Evolutionary conservation across 2,113 vertebrate species (phyloP).

Genomic region (Cricetomys ansorgei): DNA sequence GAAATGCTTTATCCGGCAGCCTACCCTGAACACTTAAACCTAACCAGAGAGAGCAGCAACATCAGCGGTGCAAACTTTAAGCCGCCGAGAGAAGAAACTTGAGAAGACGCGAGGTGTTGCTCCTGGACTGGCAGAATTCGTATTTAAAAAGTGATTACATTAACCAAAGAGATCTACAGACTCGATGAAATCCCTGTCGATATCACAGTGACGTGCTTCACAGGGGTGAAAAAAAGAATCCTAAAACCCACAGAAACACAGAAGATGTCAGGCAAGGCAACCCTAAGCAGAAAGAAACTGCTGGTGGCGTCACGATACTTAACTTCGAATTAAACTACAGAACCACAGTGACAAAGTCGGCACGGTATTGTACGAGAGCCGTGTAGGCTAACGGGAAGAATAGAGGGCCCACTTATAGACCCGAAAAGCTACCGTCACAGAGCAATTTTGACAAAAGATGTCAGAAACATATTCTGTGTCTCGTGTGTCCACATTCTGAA

Average conservation of each 20-base stretch:
- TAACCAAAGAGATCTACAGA: not conserved
- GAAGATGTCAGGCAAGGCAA: not conserved
- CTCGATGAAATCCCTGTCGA: not conserved
- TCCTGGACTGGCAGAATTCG: not conserved
- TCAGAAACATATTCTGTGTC: not conserved
- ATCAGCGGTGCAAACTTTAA: not conserved
- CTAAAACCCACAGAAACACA: not conserved
- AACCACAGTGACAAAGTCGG: not conserved
- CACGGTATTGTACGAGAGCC: not conserved
- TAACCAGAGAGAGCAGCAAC: too few relatives aligned
- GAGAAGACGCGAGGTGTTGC: not conserved
- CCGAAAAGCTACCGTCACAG: not conserved
- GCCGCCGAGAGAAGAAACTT: too few relatives aligned
- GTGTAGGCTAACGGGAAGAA: not conserved
- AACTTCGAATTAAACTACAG: not conserved
- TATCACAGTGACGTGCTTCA: not conserved
- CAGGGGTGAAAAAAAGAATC: too few relatives aligned
- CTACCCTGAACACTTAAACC: not conserved
- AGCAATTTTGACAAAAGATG: not conserved
- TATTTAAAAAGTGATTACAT: not conserved
- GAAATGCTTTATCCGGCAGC: too few relatives aligned
- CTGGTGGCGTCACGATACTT: not conserved
- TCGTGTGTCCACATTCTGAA: too few relatives aligned
- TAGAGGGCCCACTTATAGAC: too few relatives aligned
- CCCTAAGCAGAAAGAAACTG: not conserved